Evolutionary conservation across 2,113 vertebrate genomes (phyloP), one percentile per base, ranked within the genome.

Genomic region (Myiozetetes cayanensis): DNA sequence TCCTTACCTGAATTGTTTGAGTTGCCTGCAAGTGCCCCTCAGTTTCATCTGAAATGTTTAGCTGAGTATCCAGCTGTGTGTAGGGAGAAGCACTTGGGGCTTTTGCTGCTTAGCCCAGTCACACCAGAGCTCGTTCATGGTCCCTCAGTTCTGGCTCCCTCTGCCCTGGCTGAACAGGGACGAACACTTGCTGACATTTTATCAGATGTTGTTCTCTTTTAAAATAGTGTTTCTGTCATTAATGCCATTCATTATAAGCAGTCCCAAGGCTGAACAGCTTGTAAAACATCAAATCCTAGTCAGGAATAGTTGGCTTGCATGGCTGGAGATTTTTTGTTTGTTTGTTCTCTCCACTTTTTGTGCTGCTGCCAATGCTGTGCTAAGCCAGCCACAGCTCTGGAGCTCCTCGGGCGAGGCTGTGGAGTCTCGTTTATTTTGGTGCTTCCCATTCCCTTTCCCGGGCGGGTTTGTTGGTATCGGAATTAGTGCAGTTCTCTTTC

Each of bases 371-470:
- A 62, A 1, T 41, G 15, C 39, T 90, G 75, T 70, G 35, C 80
- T 33, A 33, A 62, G 85, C 56, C 58, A 78, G 78, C 30, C 49
- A 13, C 28, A 4, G 75, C 50, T 87, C 72, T 49, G 6, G 4
- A 71, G 50, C n/a, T 96, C 39, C 35, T 76, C 22, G n/a, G 73
- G 33, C 18, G 0, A 20, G 37, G 30, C 18, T 44, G 63, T 21
- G 44, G 59, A 72, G 22, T 10, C 22, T 78, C 14, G 4, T 63
- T 94, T 92, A 85, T 94, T 94, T 90, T 92, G 73, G 84, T 95
- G 61, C 89, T 95, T 94, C 94, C 90, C 31, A 1, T 87, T 95
- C 87, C 35, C 80, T 61, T 89, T 70, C 56, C 31, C 8, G 17
- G 10, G 43, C 18, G 65, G 58, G 47, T 71, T 70, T 71, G 41